Evolutionary conservation across 2,888 invertebrate species (phyloP).

Genomic region (Apodemia zela): DNA sequence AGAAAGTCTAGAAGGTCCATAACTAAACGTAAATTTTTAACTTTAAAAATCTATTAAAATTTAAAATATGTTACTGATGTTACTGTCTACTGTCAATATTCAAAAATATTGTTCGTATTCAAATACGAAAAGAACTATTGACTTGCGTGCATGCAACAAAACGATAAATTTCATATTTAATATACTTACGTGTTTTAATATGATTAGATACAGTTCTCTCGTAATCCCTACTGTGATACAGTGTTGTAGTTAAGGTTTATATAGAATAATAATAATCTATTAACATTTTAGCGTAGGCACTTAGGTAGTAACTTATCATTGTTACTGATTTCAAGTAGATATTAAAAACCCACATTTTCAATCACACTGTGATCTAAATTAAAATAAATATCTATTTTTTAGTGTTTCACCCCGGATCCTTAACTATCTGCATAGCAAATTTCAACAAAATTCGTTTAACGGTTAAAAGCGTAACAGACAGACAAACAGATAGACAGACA

Average conservation of each 20-base stretch:
- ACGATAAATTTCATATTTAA: constrained; percentile 35
- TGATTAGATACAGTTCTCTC: constrained; percentile 8
- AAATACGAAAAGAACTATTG: constrained; percentile 31
- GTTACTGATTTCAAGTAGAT: no score
- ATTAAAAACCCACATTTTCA: no score
- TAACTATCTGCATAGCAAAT: no score
- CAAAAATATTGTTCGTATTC: constrained; percentile 29
- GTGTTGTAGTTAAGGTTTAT: not conserved
- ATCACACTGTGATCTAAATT: no score
- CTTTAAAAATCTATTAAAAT: no score
- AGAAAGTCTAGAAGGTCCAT: no score
- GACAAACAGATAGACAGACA: no score
- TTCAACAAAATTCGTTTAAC: no score
- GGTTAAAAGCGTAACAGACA: no score
- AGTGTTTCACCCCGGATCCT: no score
- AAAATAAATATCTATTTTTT: no score
- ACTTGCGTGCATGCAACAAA: constrained; percentile 29
- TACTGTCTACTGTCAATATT: constrained; percentile 11
- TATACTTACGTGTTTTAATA: constrained; percentile 32
- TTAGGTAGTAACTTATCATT: not conserved
- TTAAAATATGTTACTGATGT: no score
- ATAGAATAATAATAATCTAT: not conserved
- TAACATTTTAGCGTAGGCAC: not conserved
- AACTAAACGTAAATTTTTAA: not conserved
- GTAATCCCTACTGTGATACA: constrained; percentile 9